Evolutionary conservation across 2,888 invertebrate genomes (phyloP).

Genomic region (Dermolepida albohirtum): DNA sequence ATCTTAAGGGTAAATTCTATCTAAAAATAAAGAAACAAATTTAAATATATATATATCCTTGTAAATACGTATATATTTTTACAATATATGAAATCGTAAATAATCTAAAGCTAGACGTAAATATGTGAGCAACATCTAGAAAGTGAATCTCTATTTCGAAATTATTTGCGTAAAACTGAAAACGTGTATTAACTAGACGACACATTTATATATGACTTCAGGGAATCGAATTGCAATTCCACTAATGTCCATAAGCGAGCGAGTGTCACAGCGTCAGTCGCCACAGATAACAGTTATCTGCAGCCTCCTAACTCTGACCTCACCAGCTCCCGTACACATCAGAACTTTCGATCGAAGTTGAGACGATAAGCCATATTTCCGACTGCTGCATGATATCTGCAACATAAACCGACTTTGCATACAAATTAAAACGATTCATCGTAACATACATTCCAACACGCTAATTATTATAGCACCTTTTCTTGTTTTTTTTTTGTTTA

Average conservation of each 20-base stretch:
- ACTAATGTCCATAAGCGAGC: conserved; percentile 52
- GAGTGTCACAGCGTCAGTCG: conserved; percentile 51
- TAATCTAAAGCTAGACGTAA: too few species aligned
- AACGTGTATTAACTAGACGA: conserved; percentile 35
- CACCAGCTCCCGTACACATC: conserved; percentile 41
- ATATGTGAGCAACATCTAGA: background rate
- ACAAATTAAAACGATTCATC: conserved; percentile 48
- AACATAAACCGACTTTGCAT: conserved; percentile 52
- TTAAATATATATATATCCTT: too few species aligned
- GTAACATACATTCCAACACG: conserved; percentile 12
- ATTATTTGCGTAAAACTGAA: conserved; percentile 35
- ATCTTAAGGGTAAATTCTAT: too few species aligned
- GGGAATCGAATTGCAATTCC: conserved; percentile 53
- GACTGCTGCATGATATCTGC: conserved; percentile 52
- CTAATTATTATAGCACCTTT: conserved; percentile 16
- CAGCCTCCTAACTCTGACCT: conserved; percentile 51
- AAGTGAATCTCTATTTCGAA: conserved; percentile 34
- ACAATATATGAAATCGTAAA: too few species aligned
- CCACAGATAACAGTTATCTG: conserved; percentile 57
- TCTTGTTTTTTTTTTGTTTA: conserved; percentile 16
- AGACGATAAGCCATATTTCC: conserved; percentile 43
- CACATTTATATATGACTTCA: conserved; percentile 39
- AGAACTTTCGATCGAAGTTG: conserved; percentile 39
- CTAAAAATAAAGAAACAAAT: too few species aligned
- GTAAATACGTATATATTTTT: too few species aligned